Conservation (phyloP, 2,113 vertebrate species). For the Gobiocypris rarus region DNA sequence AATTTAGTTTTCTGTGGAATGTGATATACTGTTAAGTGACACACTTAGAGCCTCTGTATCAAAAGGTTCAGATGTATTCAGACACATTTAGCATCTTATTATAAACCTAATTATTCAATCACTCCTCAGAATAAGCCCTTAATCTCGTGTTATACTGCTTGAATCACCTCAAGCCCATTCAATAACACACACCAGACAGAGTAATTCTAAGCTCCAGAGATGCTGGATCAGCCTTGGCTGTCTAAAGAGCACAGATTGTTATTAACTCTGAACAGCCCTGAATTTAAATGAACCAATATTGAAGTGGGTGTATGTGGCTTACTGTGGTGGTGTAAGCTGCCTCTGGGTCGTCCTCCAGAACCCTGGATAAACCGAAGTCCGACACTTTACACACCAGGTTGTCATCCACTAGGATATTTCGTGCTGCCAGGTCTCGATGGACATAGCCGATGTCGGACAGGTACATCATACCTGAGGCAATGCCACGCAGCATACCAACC, state of each 20-base stretch:
- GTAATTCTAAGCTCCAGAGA: not conserved
- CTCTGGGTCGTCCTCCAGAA: conserved; percentile 86
- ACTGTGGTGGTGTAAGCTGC: conserved; percentile 75
- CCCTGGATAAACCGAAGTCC: conserved; percentile 93
- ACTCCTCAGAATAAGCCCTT: conserved; percentile 15
- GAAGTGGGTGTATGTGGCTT: conserved; percentile 53
- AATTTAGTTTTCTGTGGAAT: not conserved
- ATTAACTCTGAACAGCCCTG: conserved; percentile 22
- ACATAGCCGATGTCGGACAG: conserved; percentile 81
- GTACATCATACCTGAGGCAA: conserved; percentile 83
- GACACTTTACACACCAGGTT: conserved; percentile 96
- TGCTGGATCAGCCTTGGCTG: not conserved
- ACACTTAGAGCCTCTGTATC: not conserved
- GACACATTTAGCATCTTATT: conserved; percentile 15
- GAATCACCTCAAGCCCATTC: not conserved
- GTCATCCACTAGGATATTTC: conserved; percentile 95
- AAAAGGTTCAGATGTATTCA: not conserved
- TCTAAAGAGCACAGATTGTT: conserved; percentile 24
- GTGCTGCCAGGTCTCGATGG: conserved; percentile 79
- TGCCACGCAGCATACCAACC: conserved; percentile 93
- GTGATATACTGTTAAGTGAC: no score
- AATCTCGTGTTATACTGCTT: conserved; percentile 30
- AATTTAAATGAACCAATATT: conserved; percentile 22
- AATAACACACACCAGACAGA: not conserved
- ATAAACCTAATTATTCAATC: conserved; percentile 6